phyloP scores from a whole-genome alignment of 2,113 vertebrate species.

The Otus sunia region DNA sequence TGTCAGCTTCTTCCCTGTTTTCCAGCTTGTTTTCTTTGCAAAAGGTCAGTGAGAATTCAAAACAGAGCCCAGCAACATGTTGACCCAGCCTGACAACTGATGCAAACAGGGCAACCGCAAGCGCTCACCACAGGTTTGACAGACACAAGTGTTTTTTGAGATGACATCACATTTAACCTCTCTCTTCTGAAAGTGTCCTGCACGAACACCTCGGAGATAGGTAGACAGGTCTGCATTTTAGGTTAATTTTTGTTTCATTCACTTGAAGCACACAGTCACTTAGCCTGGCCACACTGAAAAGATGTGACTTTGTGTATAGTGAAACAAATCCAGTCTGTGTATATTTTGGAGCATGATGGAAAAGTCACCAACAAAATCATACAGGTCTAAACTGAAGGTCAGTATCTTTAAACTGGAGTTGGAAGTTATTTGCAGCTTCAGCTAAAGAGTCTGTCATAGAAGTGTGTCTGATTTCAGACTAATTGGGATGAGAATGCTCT shows the following conservation, averaged over 20 bases:
- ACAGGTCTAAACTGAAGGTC: not conserved
- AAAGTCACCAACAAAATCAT: not conserved
- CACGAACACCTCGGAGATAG: not conserved
- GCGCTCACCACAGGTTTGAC: not conserved
- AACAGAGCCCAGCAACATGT: not conserved
- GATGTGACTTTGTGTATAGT: not conserved
- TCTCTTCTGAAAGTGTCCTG: not conserved
- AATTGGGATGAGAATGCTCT: not conserved
- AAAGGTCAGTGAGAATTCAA: not conserved
- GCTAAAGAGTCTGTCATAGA: not conserved
- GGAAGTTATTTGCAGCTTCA: not conserved
- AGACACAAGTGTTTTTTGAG: not conserved
- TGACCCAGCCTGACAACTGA: not conserved
- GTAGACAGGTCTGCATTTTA: not conserved
- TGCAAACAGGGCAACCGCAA: not conserved
- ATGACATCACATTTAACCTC: not conserved
- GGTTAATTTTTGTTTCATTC: not conserved
- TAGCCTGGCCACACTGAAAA: not conserved
- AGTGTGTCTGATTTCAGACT: not conserved
- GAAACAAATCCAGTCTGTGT: not conserved
- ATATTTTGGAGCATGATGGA: not conserved
- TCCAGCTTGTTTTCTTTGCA: not conserved
- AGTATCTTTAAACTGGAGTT: not conserved
- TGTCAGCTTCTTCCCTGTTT: not conserved
- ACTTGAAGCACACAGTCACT: not conserved